Evolutionary conservation across 1,140 invertebrate species (phyloP), one percentile per base, ranked within the genome.

Genomic region (Lethocerus indicus): DNA sequence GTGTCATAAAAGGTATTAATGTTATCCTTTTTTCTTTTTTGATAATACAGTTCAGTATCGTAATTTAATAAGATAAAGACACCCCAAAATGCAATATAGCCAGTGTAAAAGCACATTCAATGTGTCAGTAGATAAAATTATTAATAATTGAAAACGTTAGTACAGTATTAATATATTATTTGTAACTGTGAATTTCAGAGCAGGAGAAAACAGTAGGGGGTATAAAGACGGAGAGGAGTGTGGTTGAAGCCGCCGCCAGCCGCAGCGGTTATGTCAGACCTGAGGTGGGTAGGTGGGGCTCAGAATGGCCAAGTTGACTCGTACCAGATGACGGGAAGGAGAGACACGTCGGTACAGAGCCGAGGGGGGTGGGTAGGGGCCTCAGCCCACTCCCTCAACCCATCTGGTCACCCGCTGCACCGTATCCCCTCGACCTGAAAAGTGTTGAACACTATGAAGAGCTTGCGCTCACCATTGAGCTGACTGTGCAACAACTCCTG

Each of bases 241-340:
- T n/a, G n/a, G n/a, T n/a, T n/a, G 25, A n/a, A 13, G 14, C 24
- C 18, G 42, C 18, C n/a, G 42, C 24, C 12, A 44, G 42, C 23
- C 29, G 42, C 42, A 28, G 26, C n/a, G 42, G 29, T 26, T 25
- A 49, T 35, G 20, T 35, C 18, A 16, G 36, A 39, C 47, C 47
- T 39, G 28, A 47, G 28, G 81, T 85, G 61, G 81, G 81, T 61
- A 78, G 83, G 54, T 87, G 83, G 83, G 84, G 83, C 65, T 77
- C 75, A 65, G 84, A 89, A 67, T 88, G 84, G 84, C 84, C 84
- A 69, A 88, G 85, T 87, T 88, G 84, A 87, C 84, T 88, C 83
- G 79, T 66, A 67, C 46, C 26, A 45, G 47, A 49, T 27, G 35
- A 25, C 26, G 23, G 20, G 18, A 28, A 32, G 16, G 41, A 36